Evolutionary conservation across 2,797 vertebrate genomes (phyloP).

Genomic region (Rhinoraja longicauda): DNA sequence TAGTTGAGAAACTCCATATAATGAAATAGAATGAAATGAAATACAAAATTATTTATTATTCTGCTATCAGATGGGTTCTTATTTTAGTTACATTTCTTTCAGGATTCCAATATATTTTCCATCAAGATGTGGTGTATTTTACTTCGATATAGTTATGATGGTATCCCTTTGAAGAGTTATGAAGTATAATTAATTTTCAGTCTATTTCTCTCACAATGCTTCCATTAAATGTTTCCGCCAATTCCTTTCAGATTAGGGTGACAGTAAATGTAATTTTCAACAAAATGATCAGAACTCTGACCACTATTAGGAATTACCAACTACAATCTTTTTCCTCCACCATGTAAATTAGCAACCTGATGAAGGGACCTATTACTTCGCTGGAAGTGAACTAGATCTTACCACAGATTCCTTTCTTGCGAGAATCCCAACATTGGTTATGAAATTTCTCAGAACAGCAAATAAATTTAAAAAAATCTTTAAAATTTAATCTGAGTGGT

Average conservation of each 20-base stretch:
- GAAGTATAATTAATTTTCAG: background rate
- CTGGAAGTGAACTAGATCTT: background rate
- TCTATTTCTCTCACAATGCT: background rate
- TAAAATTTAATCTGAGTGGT: background rate
- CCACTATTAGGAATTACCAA: background rate
- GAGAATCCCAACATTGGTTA: background rate
- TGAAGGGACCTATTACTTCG: background rate
- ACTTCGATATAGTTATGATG: background rate
- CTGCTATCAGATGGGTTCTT: background rate
- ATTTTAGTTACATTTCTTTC: background rate
- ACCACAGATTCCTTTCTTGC: background rate
- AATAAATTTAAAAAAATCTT: constrained; percentile 9
- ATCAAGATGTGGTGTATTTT: background rate
- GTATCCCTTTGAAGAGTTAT: background rate
- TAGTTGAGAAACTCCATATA: background rate
- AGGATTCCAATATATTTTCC: background rate
- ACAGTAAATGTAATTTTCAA: background rate
- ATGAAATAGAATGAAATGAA: background rate
- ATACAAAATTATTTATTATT: background rate
- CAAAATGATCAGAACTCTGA: background rate
- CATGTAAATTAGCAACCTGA: background rate
- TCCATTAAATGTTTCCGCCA: background rate
- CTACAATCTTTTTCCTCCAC: background rate
- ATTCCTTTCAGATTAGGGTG: background rate
- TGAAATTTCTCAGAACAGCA: background rate